Evolutionary conservation across 2,113 vertebrate species (phyloP), one percentile per base, ranked within the genome.

Genomic region (Marmota monax): DNA sequence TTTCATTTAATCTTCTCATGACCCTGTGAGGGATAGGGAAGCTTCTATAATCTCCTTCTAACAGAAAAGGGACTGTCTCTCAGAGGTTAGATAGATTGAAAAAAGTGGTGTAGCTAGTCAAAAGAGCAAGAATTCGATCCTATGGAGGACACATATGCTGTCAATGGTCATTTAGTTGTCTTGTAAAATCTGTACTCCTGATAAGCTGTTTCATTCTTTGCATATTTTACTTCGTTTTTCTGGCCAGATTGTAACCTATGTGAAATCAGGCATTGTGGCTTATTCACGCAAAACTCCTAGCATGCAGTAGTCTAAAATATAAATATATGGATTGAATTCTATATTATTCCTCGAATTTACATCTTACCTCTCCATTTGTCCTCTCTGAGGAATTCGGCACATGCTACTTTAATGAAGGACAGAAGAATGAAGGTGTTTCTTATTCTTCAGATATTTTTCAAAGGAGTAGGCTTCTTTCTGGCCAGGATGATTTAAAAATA

Each of bases 371-470:
- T 53, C n/a, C 13, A 85, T 22, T 82, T 91, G 6, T 51, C 34
- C 58, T 12, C 25, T 83, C 56, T 20, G 56, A 8, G 34, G 56
- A 5, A 39, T 23, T 74, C 18, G 27, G 14, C 25, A 27, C 9
- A 23, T 39, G 14, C 42, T 79, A 29, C 56, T 61, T 79, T 83
- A 84, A 53, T n/a, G 51, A 93, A 93, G 27, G 32, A 72, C 74
- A 39, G n/a, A 90, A 84, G 70, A 84, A 65, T 56, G 39, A 48
- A 53, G 53, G n/a, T 58, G 18, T 58, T 97, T 70, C 63, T 83
- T 77, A 51, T 61, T 58, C 51, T 32, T 77, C 37, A 92, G 63
- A 42, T 42, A 77, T 84, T 85, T 90, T 92, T 90, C 27, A 92
- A 86, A 95, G 79, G 25, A 70, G 16, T 48, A 77, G 42, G 45